Percentiles rank a stretch among this genome's conserved stretches.
These are phyloP conservation scores for Chlamydotis undulata DNA, from an alignment of 2,113 vertebrate genomes.

Conservation along the genomic window DNA sequence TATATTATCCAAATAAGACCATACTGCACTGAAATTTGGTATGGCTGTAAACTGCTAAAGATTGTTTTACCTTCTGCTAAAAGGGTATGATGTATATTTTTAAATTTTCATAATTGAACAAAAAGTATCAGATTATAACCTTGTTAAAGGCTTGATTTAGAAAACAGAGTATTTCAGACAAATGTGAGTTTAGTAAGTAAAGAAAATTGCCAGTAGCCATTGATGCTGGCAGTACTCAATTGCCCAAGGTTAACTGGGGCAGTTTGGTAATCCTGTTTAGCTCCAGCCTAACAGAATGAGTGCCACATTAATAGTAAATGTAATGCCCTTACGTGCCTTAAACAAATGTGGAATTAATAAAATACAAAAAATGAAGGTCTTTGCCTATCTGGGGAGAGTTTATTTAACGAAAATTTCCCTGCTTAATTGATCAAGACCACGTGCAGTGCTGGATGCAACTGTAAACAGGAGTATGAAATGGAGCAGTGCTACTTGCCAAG, in stretches of 20 bases:
- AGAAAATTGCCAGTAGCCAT: background rate
- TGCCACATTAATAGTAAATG: background rate
- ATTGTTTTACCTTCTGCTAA: background rate
- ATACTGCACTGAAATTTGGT: background rate
- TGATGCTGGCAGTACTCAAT: background rate
- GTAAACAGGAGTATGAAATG: background rate
- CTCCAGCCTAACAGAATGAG: background rate
- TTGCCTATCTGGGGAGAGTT: background rate
- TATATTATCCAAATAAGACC: background rate
- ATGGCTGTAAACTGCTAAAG: background rate
- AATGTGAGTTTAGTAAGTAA: background rate
- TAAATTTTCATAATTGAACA: background rate
- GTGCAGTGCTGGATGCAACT: fast-evolving
- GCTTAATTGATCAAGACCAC: background rate
- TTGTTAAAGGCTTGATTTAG: background rate
- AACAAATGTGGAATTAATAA: background rate
- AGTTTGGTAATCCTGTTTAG: background rate
- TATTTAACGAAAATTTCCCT: background rate
- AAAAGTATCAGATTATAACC: background rate
- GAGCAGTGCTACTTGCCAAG: background rate
- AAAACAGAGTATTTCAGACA: background rate
- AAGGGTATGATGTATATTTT: background rate
- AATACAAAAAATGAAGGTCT: background rate
- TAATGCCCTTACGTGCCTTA: background rate
- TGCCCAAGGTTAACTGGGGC: background rate